Percentiles rank a stretch among this genome's conserved stretches.
phyloP scores from a whole-genome alignment of 1,140 invertebrate species.

The Drosophila eugracilis region DNA sequence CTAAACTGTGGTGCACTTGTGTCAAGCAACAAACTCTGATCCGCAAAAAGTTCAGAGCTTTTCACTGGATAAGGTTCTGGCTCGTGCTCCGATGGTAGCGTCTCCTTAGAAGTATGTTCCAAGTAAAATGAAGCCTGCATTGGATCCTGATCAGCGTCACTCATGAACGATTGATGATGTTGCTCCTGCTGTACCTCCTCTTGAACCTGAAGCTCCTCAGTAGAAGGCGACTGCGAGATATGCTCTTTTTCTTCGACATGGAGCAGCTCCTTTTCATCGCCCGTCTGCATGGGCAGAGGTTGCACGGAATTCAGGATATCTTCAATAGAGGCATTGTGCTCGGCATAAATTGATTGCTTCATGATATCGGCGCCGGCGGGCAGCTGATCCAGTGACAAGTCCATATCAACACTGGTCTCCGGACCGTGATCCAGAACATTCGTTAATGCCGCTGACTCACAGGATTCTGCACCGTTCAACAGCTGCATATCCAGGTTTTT shows the following conservation, averaged over 20 bases:
- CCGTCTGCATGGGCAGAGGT: slow-evolving; percentile 48
- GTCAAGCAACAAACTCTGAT: slow-evolving; percentile 57
- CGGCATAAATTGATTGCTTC: slow-evolving; percentile 67
- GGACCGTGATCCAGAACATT: slow-evolving; percentile 69
- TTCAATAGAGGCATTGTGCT: slow-evolving; percentile 62
- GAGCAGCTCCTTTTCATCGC: slow-evolving; percentile 64
- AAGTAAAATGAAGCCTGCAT: slow-evolving; percentile 80
- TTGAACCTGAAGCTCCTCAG: slow-evolving; percentile 69
- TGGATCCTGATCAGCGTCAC: slow-evolving; percentile 43
- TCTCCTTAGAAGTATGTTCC: slow-evolving; percentile 66
- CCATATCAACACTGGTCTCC: slow-evolving; percentile 75
- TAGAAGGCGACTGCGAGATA: slow-evolving; percentile 75
- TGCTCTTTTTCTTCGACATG: slow-evolving; percentile 78
- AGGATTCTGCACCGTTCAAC: slow-evolving; percentile 22
- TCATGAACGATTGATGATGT: slow-evolving; percentile 28
- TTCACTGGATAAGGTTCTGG: slow-evolving; percentile 10
- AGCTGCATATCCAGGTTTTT: slow-evolving; percentile 35
- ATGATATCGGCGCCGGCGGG: slow-evolving; percentile 53
- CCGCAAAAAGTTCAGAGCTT: slow-evolving; percentile 19
- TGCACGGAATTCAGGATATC: slow-evolving; percentile 82
- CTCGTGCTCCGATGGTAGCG: slow-evolving; percentile 9
- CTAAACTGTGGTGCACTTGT: slow-evolving; percentile 66
- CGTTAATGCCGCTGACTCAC: slow-evolving; percentile 9
- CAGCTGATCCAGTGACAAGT: slow-evolving; percentile 31
- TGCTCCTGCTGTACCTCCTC: slow-evolving; percentile 33